Percentiles rank a stretch among this genome's conserved stretches.
Evolutionary conservation across 2,888 invertebrate genomes (phyloP).

Genomic region (Tolmerus cingulatus): DNA sequence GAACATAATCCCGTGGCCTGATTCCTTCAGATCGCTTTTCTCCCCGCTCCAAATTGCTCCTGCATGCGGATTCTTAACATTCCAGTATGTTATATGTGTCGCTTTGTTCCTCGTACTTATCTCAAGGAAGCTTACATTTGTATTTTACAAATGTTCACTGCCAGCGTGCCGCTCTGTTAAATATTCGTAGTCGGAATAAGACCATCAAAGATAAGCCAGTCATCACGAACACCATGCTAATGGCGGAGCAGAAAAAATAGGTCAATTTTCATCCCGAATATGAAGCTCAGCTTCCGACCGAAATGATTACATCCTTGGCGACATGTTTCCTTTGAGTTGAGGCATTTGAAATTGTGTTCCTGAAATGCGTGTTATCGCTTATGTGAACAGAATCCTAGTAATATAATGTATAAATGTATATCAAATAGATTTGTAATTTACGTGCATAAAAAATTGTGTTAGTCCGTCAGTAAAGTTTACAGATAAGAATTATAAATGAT

Average conservation of each 20-base stretch:
- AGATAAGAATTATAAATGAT: not conserved
- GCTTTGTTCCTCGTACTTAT: not conserved
- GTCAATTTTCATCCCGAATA: not conserved
- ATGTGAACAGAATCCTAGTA: not conserved
- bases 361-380: not conserved
- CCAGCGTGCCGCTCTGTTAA: not conserved
- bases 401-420: not conserved
- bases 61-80: not conserved
- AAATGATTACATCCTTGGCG: constrained; percentile 10
- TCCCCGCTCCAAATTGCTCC: not conserved
- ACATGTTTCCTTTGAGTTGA: not conserved
- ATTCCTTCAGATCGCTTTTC: not conserved
- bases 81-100: not conserved
- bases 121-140: not conserved
- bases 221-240: not conserved
- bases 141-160: not conserved
- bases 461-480: not conserved
- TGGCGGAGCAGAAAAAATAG: not conserved
- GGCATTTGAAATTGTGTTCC: not conserved
- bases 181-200: not conserved
- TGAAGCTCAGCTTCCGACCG: not conserved
- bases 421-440: not conserved
- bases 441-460: not conserved
- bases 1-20: not conserved
- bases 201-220: constrained; percentile 9